A percentile compares a stretch with the other conserved stretches of the same genome.
phyloP scores from a whole-genome alignment of 2,888 invertebrate genomes.

The Lycia hirtaria region DNA sequence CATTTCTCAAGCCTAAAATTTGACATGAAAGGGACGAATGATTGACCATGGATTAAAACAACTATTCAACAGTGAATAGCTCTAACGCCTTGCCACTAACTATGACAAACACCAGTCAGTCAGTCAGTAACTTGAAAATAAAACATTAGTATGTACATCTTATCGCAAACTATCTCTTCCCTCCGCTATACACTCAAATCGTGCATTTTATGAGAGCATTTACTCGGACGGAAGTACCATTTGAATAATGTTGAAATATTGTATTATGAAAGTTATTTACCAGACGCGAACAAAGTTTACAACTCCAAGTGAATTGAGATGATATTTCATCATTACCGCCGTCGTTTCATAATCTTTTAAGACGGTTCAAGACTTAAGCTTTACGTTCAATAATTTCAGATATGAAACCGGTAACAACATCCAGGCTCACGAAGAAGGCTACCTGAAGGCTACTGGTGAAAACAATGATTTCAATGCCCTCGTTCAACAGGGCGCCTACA shows the following conservation, averaged over 20 bases:
- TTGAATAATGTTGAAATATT: constrained; percentile 28
- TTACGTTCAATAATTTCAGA: constrained; percentile 67
- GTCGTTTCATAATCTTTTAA: constrained; percentile 7
- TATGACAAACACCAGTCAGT: too few relatives aligned
- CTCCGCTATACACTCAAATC: not conserved
- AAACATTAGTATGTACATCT: too few relatives aligned
- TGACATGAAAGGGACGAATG: too few relatives aligned
- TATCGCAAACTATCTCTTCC: constrained; percentile 7
- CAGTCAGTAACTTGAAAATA: too few relatives aligned
- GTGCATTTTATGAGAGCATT: constrained; percentile 6
- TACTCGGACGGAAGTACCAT: constrained; percentile 18
- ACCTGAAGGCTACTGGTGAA: constrained; percentile 88
- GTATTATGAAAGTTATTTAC: constrained; percentile 14
- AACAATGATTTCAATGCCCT: constrained; percentile 85
- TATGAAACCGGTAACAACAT: constrained; percentile 95
- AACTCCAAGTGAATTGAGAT: constrained; percentile 6
- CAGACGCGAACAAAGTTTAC: constrained; percentile 16
- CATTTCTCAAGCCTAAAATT: too few relatives aligned
- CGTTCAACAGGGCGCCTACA: constrained; percentile 92
- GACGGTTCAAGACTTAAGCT: not conserved
- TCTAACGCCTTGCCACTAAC: too few relatives aligned
- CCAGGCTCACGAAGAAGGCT: constrained; percentile 91
- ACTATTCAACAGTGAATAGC: too few relatives aligned
- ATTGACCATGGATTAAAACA: too few relatives aligned
- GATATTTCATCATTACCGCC: constrained; percentile 7